Percentiles rank a stretch among this genome's conserved stretches.
Conservation (phyloP, 2,113 vertebrate genomes). For the Passer montanus region DNA sequence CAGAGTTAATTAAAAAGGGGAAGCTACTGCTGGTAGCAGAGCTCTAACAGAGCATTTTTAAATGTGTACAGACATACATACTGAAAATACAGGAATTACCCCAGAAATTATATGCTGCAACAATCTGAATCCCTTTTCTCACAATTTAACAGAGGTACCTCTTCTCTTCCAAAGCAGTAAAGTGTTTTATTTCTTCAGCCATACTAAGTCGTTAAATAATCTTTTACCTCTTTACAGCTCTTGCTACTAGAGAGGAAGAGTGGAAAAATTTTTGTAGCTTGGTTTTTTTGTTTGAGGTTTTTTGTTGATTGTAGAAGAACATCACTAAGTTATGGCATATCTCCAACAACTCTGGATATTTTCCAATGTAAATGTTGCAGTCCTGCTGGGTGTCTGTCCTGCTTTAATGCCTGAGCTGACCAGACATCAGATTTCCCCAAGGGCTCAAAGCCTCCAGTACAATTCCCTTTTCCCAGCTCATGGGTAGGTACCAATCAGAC, state of each 20-base stretch:
- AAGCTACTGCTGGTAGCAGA: fast-evolving
- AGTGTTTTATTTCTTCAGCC: background rate
- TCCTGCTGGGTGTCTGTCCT: background rate
- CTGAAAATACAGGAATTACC: background rate
- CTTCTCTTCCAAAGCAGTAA: background rate
- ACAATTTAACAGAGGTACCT: background rate
- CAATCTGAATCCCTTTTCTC: background rate
- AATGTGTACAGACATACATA: background rate
- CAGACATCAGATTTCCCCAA: background rate
- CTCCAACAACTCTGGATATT: background rate
- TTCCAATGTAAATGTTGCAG: background rate
- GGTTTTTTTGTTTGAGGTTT: background rate
- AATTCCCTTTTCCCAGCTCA: background rate
- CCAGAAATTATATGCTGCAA: background rate
- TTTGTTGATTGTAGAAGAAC: background rate
- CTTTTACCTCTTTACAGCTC: background rate
- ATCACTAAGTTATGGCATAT: background rate
- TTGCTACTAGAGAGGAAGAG: background rate
- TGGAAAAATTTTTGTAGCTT: background rate
- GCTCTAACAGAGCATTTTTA: background rate
- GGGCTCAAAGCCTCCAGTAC: background rate
- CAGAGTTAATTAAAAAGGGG: background rate
- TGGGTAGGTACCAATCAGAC: background rate
- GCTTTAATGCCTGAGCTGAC: background rate
- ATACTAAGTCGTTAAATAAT: background rate